Evolutionary conservation across 92 coral and sea anemone genomes (phyloP).

Genomic region (Palythoa grandiflora): DNA sequence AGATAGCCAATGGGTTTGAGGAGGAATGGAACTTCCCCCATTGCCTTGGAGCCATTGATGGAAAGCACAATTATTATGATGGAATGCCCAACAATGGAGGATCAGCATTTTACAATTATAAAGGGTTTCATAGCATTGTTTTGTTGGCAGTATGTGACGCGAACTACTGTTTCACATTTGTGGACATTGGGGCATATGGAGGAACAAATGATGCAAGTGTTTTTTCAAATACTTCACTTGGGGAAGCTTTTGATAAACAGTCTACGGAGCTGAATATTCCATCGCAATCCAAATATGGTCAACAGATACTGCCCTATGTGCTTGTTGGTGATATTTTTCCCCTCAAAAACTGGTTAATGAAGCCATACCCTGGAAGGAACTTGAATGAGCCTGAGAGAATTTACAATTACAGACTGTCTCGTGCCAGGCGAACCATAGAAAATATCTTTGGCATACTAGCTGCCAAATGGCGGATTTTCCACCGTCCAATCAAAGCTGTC

Average conservation of each 20-base stretch:
- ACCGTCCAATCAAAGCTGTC: constrained; percentile 52
- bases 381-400: constrained; percentile 36
- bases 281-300: constrained; percentile 14
- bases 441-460: constrained; percentile 65
- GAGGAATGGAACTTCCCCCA: constrained; percentile 32
- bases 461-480: constrained; percentile 57
- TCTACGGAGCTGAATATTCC: constrained; percentile 32
- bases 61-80: constrained; percentile 25
- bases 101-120: constrained; percentile 30
- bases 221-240: constrained; percentile 43
- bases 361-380: constrained; percentile 60
- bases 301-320: constrained; percentile 29
- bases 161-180: constrained; percentile 38
- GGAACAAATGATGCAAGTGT: constrained; percentile 51
- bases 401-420: constrained; percentile 57
- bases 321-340: constrained; percentile 46
- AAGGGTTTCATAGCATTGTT: constrained; percentile 34
- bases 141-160: constrained; percentile 22
- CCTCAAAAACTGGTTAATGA: constrained; percentile 64
- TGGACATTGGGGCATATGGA: constrained; percentile 51
- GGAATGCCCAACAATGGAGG: constrained; percentile 38
- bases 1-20: constrained; percentile 29
- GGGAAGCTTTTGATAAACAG: constrained; percentile 35
- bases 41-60: constrained; percentile 32
- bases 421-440: constrained; percentile 52